Evolutionary conservation across 2,113 vertebrate species (phyloP), one percentile per base, ranked within the genome.

Genomic region (Neomonachus schauinslandi): DNA sequence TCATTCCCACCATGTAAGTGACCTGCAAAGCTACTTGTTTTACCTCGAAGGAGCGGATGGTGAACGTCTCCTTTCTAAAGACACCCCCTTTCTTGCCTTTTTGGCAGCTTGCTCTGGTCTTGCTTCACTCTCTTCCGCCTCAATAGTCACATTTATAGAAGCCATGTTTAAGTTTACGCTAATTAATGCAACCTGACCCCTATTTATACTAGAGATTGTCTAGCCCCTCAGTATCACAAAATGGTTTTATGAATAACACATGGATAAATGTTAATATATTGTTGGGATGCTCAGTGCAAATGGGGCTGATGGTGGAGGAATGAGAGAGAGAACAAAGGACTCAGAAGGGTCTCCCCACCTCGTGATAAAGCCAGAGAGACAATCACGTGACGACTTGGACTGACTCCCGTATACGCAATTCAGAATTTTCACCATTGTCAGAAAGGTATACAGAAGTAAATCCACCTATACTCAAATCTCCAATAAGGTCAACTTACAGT

Each of bases 361-460:
- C 81, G 49, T 91, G 65, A 86, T 42, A 81, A 2, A 94, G 39
- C 84, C 57, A 94, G 39, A 86, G 21, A 85, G 72, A 94, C 33
- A 97, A 88, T n/a, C 83, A 19, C 21, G 28, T 85, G 42, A 57
- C 39, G 51, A 89, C 28, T 49, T 67, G 28, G 24, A 96, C 36
- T 90, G 46, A 94, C 57, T 92, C 71, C 69, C 0, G 0, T 42
- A 95, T 53, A 89, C 15, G 79, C 63, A 97, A 51, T 83, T 91
- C 61, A 87, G 93, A 71, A 86, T 84, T 46, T 90, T 92, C 89
- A 79, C 11, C 84, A 19, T 69, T 88, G 67, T 91, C 69, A 53
- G 76, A 87, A 93, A 65, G 21, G 26, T 86, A 82, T 67, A 92
- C 53, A 69, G 49, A 95, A 95, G 36, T 74, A 97, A 93, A 97